These are phyloP conservation scores for Pardalotus punctatus DNA, from an alignment of 2,113 vertebrate species.

Conservation along the genomic window DNA sequence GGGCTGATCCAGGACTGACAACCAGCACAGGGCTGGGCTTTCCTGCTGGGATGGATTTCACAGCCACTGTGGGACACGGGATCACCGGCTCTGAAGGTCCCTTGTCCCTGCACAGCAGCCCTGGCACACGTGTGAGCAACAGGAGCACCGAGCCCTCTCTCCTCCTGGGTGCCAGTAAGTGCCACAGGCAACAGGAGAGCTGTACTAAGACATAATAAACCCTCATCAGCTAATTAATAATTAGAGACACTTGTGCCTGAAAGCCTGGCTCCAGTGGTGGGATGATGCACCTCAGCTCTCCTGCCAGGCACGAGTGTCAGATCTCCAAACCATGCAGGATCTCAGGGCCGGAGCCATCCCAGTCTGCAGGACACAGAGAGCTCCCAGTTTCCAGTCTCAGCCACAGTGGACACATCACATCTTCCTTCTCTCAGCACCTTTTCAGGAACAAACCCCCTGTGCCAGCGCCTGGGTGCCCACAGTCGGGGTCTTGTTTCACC, in stretches of 20 bases:
- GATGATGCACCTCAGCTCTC: slow-evolving; percentile 12
- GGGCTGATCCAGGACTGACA: background rate
- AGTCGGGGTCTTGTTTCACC: background rate
- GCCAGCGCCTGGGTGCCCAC: background rate
- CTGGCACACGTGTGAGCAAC: background rate
- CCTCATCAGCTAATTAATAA: slow-evolving; percentile 57
- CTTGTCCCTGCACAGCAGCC: background rate
- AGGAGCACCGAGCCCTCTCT: background rate
- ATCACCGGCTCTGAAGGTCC: background rate
- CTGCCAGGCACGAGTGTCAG: background rate
- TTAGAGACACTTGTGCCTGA: slow-evolving; percentile 46
- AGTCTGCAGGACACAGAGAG: background rate
- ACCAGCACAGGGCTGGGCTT: background rate
- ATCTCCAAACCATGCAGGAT: background rate
- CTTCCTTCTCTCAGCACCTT: background rate
- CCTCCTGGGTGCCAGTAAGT: background rate
- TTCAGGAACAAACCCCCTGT: background rate
- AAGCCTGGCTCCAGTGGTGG: slow-evolving; percentile 40
- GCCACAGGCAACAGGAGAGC: slow-evolving; percentile 19
- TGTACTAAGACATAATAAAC: slow-evolving; percentile 11
- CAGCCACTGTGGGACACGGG: accelerated
- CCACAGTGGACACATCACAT: accelerated
- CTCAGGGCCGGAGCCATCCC: background rate
- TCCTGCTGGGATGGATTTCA: background rate
- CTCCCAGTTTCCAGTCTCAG: background rate